These are phyloP conservation scores for Phorcus lineatus DNA, from an alignment of 2,888 invertebrate species.

Conservation along the genomic window DNA sequence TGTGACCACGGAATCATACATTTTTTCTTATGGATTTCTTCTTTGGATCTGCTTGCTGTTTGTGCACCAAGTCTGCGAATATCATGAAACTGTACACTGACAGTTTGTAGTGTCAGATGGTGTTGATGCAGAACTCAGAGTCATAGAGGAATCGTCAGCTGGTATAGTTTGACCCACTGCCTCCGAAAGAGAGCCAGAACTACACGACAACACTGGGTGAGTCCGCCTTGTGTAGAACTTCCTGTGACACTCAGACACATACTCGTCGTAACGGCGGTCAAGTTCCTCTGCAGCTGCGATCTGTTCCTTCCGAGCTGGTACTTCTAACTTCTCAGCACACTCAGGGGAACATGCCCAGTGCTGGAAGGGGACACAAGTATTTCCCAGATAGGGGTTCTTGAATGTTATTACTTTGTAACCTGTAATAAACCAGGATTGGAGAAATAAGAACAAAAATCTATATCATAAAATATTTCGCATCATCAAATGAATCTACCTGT, in stretches of 20 bases:
- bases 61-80: not conserved
- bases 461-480: too few relatives aligned
- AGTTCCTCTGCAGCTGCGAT: conserved; percentile 72
- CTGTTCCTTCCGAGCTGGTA: conserved; percentile 75
- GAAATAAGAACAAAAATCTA: too few relatives aligned
- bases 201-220: conserved; percentile 37
- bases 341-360: conserved; percentile 77
- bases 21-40: too few relatives aligned
- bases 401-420: conserved; percentile 77
- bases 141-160: not conserved
- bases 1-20: too few relatives aligned
- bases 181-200: conserved; percentile 29
- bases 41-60: too few relatives aligned
- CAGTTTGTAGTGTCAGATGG: not conserved
- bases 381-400: conserved; percentile 77
- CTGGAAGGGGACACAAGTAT: conserved; percentile 77
- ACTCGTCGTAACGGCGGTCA: conserved; percentile 72
- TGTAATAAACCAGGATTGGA: conserved; percentile 35
- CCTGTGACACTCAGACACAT: conserved; percentile 61
- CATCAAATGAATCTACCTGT: too few relatives aligned
- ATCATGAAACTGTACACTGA: conserved; percentile 9
- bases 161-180: not conserved
- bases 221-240: conserved; percentile 45
- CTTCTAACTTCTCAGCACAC: conserved; percentile 76
- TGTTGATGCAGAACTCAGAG: not conserved